phyloP scores from a whole-genome alignment of 2,113 vertebrate species.

The Orientallactaga bullata region DNA sequence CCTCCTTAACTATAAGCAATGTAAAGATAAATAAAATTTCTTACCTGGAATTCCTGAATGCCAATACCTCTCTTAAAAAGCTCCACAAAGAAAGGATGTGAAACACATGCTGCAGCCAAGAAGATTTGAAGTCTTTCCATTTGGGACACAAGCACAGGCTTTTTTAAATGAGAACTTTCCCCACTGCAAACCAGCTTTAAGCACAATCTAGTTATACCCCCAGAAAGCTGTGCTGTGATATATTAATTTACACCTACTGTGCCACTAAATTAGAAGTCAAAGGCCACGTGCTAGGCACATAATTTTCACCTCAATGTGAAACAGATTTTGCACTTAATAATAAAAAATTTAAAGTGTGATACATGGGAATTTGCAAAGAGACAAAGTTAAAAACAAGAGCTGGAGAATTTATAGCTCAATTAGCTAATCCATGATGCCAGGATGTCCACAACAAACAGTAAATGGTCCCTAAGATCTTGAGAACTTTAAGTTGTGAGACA shows the following conservation, averaged over 20 bases:
- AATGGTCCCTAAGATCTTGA: not conserved
- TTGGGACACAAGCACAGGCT: constrained; percentile 21
- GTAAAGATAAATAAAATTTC: constrained; percentile 56
- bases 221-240: constrained; percentile 72
- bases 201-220: constrained; percentile 55
- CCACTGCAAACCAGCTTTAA: constrained; percentile 54
- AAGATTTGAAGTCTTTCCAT: not conserved
- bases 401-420: constrained; percentile 26
- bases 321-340: constrained; percentile 24
- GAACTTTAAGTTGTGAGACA: not conserved
- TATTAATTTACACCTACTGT: constrained; percentile 82
- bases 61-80: constrained; percentile 6
- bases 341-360: not conserved
- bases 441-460: not conserved
- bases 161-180: constrained; percentile 46
- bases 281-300: constrained; percentile 59
- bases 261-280: constrained; percentile 79
- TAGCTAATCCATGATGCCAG: not conserved
- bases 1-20: constrained; percentile 35
- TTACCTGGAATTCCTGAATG: constrained; percentile 67
- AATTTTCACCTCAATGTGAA: constrained; percentile 62
- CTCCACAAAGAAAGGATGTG: not conserved
- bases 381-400: not conserved
- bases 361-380: constrained; percentile 37
- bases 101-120: not conserved